A percentile compares a stretch with the other conserved stretches of the same genome.
These are phyloP conservation scores for Meleagris gallopavo DNA, from an alignment of 2,113 vertebrate species.

Conservation along the genomic window DNA sequence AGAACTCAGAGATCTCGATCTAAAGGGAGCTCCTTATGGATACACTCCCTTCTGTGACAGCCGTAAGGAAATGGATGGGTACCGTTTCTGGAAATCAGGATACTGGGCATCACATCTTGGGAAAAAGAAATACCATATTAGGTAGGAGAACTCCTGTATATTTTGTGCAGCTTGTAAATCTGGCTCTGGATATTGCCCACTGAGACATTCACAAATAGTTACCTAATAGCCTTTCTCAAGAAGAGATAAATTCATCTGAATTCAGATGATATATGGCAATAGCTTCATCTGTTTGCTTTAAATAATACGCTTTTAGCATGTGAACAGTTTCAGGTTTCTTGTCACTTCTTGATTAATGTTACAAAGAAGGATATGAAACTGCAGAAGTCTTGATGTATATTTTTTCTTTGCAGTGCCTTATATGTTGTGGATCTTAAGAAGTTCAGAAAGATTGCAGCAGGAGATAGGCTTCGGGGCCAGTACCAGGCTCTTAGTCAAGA, in stretches of 20 bases:
- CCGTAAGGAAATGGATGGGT: conserved; percentile 95
- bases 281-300: neutral
- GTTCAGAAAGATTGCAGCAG: conserved; percentile 94
- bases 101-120: conserved; percentile 96
- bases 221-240: neutral
- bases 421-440: conserved; percentile 97
- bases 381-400: neutral
- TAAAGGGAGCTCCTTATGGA: conserved; percentile 93
- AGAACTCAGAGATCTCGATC: conserved; percentile 89
- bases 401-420: conserved; percentile 83
- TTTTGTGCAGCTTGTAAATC: neutral
- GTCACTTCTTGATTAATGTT: neutral
- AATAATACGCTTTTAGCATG: neutral
- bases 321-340: neutral
- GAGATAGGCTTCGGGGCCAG: conserved; percentile 92
- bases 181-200: neutral
- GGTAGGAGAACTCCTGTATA: conserved; percentile 70
- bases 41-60: conserved; percentile 98
- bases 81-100: conserved; percentile 96
- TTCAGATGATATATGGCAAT: neutral
- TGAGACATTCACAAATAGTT: neutral
- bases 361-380: neutral
- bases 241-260: neutral
- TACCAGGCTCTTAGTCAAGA: conserved; percentile 97
- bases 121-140: conserved; percentile 95